Conservation (phyloP, 30 jellyfish, hydroid and myxozoan species). For the Cassiopea xamachana region DNA sequence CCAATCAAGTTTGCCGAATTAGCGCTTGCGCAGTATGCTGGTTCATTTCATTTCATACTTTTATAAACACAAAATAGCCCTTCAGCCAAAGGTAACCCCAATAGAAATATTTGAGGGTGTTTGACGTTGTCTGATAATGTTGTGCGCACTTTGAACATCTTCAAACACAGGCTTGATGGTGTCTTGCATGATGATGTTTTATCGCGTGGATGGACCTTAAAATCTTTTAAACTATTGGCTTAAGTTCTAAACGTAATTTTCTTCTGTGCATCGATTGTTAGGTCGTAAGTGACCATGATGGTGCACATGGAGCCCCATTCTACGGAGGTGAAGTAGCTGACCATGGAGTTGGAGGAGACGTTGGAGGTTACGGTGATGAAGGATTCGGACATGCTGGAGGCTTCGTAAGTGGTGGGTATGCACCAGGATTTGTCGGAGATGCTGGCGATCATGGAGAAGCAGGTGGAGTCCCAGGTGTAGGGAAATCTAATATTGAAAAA, state of each 20-base stretch:
- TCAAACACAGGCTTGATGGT: too few species aligned
- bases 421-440: conserved; percentile 34
- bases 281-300: conserved; percentile 55
- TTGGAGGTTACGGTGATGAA: conserved; percentile 17
- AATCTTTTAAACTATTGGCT: too few species aligned
- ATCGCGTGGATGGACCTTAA: too few species aligned
- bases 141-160: too few species aligned
- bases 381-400: conserved; percentile 40
- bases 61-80: neutral
- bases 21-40: neutral
- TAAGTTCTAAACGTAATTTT: too few species aligned
- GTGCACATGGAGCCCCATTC: conserved; percentile 5
- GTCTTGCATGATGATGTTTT: too few species aligned
- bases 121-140: too few species aligned
- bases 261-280: neutral
- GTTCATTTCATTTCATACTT: neutral
- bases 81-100: neutral
- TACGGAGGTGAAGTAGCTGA: conserved; percentile 23
- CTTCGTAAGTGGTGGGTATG: conserved; percentile 31
- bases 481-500: conserved; percentile 52
- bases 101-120: neutral
- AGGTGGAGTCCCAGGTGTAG: conserved; percentile 33
- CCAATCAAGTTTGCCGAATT: too few species aligned
- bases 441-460: conserved; percentile 60
- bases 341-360: conserved; percentile 14